Conservation (phyloP, 2,113 vertebrate species). For the Promerops cafer region DNA sequence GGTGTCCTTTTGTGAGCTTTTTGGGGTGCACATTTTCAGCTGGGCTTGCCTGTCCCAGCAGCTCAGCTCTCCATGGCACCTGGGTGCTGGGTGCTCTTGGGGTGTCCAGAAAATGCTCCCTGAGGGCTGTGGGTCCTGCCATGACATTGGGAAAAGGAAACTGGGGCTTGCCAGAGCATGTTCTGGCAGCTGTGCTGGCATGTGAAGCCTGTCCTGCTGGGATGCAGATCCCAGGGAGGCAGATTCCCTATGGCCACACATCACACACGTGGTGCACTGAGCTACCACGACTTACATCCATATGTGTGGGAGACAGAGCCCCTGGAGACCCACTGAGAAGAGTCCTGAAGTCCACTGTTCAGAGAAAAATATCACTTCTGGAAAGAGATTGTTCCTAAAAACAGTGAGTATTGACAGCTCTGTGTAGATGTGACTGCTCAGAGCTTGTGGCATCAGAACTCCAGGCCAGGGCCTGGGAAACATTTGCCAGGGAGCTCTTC, state of each 20-base stretch:
- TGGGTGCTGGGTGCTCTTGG: neutral
- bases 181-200: neutral
- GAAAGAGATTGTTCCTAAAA: neutral
- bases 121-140: neutral
- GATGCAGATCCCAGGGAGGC: too few species aligned
- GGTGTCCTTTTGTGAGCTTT: neutral
- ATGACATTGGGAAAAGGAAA: neutral
- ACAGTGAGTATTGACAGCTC: neutral
- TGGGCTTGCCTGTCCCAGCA: neutral
- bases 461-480: neutral
- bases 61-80: neutral
- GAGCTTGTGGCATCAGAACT: neutral
- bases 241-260: neutral
- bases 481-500: accelerated
- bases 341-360: neutral
- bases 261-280: accelerated
- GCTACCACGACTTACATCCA: accelerated
- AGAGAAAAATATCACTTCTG: neutral
- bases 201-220: neutral
- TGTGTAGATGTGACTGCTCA: neutral
- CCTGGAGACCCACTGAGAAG: neutral
- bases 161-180: neutral
- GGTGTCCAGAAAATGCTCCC: neutral
- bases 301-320: neutral
- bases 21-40: neutral